Percentiles rank a stretch among this genome's conserved stretches.
These are phyloP conservation scores for Plusia festucae DNA, from an alignment of 2,888 invertebrate species.

Conservation along the genomic window DNA sequence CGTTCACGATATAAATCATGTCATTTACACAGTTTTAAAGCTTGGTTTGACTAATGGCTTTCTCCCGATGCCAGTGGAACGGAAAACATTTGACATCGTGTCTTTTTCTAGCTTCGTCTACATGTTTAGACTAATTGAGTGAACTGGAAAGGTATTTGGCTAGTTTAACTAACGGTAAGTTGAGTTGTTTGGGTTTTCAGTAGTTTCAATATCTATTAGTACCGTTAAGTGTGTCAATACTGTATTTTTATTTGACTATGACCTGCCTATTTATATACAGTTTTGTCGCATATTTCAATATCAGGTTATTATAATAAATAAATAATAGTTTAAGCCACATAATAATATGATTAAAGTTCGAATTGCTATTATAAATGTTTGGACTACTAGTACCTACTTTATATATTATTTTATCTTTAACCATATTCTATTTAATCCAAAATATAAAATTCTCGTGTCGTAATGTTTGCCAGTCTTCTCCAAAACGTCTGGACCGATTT, in stretches of 20 bases:
- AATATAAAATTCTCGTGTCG: too few species aligned
- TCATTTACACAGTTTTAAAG: slow-evolving; percentile 79
- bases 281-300: too few species aligned
- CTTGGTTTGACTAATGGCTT: slow-evolving; percentile 76
- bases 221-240: neutral
- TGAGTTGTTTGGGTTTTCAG: neutral
- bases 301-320: too few species aligned
- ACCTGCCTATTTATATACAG: too few species aligned
- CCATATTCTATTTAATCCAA: too few species aligned
- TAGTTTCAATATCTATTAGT: neutral
- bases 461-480: too few species aligned
- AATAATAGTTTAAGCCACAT: too few species aligned
- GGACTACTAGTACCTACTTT: too few species aligned
- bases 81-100: slow-evolving; percentile 65
- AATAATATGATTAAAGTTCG: too few species aligned
- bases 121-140: slow-evolving; percentile 38
- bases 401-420: too few species aligned
- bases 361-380: neutral
- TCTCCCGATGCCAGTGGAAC: slow-evolving; percentile 62
- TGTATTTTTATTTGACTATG: too few species aligned
- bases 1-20: slow-evolving; percentile 75
- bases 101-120: slow-evolving; percentile 51
- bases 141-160: slow-evolving; percentile 19
- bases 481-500: too few species aligned
- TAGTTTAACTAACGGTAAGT: slow-evolving; percentile 12